Base-by-base conservation (phyloP, 2,888 invertebrate genomes). In the Caenorhabditis afra region DNA sequence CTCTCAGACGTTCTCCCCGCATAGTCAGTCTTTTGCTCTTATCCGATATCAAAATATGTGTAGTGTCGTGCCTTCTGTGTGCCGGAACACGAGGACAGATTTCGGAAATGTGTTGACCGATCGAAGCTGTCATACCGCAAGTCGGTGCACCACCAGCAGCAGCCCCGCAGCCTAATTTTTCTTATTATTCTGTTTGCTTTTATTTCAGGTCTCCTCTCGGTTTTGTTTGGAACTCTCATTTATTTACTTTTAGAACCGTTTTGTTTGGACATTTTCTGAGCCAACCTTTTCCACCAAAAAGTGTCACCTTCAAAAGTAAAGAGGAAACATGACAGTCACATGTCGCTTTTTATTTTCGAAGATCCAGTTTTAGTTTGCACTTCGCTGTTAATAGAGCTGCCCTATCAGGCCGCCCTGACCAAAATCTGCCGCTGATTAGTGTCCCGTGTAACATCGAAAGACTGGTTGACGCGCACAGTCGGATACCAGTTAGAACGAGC, bases 61-160 rank as follows among this genome's bases (percentile, higher is more conserved):
- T 62, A 61, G 71, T 47, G 73, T 64, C 64, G 61, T 73, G 73
- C 73, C 64, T 73, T 50, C 73, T 55, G 73, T 73, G 52, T 64
- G 73, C 73, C 73, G 73, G 73, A 73, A 73, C 64, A 73, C 53
- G 58, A 52, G 58, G 73, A 73, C 73, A 64, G 73, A 73, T 73
- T 64, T 73, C 73, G 73, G 73, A 71, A 70, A 50, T 73, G 73
- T 73, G 73, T 73, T 73, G 73, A 73, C 73, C 73, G 58, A 73
- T 73, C 73, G 58, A 73, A 73, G 64, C 73, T 73, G 73, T 73
- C 73, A 73, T 73, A 44, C 57, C 53, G 61, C 61, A 45, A 61
- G 58, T 16, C 18, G 37, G 2, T 23, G 39, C 55, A 18, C 29
- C 47, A 45, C 55, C 70, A 50, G 58, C 52, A 68, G 68, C 61